These are phyloP conservation scores for Dryobates pubescens DNA, from an alignment of 2,797 vertebrate species.

Conservation along the genomic window DNA sequence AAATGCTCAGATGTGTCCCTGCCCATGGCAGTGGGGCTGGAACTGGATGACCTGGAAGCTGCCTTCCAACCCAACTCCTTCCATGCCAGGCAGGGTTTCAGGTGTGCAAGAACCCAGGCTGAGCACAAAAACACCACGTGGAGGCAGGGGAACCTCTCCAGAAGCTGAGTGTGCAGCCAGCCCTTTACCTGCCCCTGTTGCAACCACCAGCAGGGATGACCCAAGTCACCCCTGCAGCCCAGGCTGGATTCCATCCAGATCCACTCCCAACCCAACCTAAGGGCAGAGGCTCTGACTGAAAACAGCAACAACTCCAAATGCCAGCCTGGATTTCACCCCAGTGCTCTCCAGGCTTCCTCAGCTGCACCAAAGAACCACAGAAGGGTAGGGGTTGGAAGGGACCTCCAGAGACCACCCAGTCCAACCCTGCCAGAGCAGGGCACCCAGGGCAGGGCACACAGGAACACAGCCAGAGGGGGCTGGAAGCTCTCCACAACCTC, in stretches of 20 bases:
- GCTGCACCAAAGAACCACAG: too few relatives aligned
- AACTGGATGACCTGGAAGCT: too few relatives aligned
- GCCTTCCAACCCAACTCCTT: too few relatives aligned
- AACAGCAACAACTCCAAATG: neutral
- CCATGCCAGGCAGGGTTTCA: neutral
- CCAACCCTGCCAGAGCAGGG: too few relatives aligned
- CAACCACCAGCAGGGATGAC: neutral
- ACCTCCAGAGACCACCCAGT: too few relatives aligned
- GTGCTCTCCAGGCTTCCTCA: neutral
- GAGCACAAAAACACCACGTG: rapidly evolving
- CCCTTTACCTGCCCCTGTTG: neutral
- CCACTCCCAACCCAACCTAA: neutral
- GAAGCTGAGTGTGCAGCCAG: neutral
- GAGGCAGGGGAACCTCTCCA: neutral
- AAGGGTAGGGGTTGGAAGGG: too few relatives aligned
- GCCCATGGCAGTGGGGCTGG: too few relatives aligned
- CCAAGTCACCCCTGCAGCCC: neutral
- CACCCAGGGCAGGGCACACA: too few relatives aligned
- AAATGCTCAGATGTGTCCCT: too few relatives aligned
- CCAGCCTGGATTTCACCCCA: neutral
- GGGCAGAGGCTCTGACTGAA: neutral
- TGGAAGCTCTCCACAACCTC: too few relatives aligned
- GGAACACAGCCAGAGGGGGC: too few relatives aligned
- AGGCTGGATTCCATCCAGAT: rapidly evolving
- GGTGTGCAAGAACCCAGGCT: neutral